phyloP scores from a whole-genome alignment of 1,140 invertebrate species.

The Apolygus lucorum region DNA sequence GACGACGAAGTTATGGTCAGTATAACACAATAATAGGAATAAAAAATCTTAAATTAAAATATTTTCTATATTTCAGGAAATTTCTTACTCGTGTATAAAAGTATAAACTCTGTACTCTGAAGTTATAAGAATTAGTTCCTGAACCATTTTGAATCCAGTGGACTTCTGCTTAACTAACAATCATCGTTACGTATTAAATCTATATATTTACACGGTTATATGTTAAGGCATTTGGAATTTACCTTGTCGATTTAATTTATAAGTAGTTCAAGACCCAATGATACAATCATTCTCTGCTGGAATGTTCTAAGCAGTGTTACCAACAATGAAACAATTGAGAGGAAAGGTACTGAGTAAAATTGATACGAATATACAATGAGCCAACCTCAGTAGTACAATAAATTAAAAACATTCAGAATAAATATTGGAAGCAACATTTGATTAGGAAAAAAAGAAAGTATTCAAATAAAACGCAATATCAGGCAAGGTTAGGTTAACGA shows the following conservation, averaged over 20 bases:
- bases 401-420: not conserved
- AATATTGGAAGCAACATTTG: not conserved
- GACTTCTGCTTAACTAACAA: not conserved
- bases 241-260: not conserved
- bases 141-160: not conserved
- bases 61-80: not conserved
- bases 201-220: not conserved
- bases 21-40: not conserved
- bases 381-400: too few relatives aligned
- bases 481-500: not conserved
- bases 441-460: not conserved
- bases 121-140: not conserved
- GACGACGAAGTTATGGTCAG: not conserved
- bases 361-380: too few relatives aligned
- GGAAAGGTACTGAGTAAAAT: not conserved
- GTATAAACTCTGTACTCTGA: constrained; percentile 10
- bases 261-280: not conserved
- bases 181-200: not conserved
- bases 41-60: not conserved
- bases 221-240: not conserved
- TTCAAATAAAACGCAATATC: not conserved
- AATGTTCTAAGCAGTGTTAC: not conserved
- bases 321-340: not conserved
- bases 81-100: constrained; percentile 1
- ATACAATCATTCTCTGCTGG: not conserved